Base-by-base conservation (phyloP, 2,888 invertebrate species). In the Plusia festucae region DNA sequence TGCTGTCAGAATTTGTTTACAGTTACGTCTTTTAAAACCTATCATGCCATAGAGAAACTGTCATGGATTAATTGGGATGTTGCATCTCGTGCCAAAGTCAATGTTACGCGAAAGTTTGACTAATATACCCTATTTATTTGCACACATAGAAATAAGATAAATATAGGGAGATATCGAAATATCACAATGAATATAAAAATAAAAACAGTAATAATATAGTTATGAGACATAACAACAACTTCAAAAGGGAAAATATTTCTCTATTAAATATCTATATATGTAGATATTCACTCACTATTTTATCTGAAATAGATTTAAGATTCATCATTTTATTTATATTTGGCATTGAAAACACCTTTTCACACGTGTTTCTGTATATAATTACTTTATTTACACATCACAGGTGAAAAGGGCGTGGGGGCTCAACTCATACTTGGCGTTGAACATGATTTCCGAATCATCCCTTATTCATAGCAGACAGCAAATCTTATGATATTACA, bases 21-120 rank as follows among this genome's bases (percentile, higher is more conserved):
- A 40, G 13, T 9, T 20, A 40, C 18, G 24, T 54, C 16, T 67
- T 58, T 55, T 24, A 55, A 55, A 62, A 59, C 40, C 30, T 49
- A 52, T 73, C 56, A 59, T 54, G 46, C 61, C 58, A 46, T 65
- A 68, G 68, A 59, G 40, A 60, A 64, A 63, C 34, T 32, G 54
- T 63, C 55, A 16, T 56, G 49, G n/a, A 67, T 68, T 55, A 64
- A 72, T 65, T 65, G 53, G 15, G 53, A 70, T 69, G 63, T 34
- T 46, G 24, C 32, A 49, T 22, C 22, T 51, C 6, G 51, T 59
- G 67, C 71, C 70, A 72, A 61, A 63, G 63, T 58, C 9, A 20
- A 46, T 18, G 52, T 53, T 71, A 44, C 54, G 40, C 54, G 24
- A 67, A 16, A 27, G 24, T 57, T 18, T 53, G 60, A 54, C 55